Conservation (phyloP, 2,797 vertebrate species). For the Leontocebus nigricollis region DNA sequence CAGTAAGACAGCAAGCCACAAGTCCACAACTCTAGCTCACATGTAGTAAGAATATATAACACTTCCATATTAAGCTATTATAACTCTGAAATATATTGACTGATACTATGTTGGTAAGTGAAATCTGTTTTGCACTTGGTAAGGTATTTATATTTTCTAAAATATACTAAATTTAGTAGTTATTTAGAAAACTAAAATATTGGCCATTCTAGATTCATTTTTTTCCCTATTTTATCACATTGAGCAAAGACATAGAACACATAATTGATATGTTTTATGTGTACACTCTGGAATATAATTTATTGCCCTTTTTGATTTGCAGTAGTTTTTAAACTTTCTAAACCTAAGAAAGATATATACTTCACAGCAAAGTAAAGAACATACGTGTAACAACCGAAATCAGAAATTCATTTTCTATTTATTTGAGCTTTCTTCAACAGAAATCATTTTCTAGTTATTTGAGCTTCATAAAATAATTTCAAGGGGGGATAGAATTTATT, state of each 20-base stretch:
- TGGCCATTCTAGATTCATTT: not conserved
- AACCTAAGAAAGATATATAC: not conserved
- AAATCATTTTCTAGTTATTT: not conserved
- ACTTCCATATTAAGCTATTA: not conserved
- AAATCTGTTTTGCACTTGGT: not conserved
- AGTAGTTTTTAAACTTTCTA: not conserved
- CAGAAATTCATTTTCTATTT: not conserved
- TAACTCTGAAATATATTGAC: not conserved
- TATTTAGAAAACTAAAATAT: conserved; percentile 3
- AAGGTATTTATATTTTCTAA: not conserved
- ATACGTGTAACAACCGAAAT: not conserved
- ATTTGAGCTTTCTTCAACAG: not conserved
- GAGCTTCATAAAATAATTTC: not conserved
- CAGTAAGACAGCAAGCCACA: not conserved
- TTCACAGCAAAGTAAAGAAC: not conserved
- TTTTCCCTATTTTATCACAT: not conserved
- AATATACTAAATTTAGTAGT: not conserved
- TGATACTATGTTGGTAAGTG: not conserved
- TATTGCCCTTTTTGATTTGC: not conserved
- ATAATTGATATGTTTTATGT: not conserved
- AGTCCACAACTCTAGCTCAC: not conserved
- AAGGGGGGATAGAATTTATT: not conserved
- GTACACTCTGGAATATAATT: not conserved
- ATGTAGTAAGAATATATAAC: not conserved
- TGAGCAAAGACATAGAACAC: not conserved